phyloP scores from a whole-genome alignment of 2,797 vertebrate genomes.

The Ctenochaetus hawaiiensis region DNA sequence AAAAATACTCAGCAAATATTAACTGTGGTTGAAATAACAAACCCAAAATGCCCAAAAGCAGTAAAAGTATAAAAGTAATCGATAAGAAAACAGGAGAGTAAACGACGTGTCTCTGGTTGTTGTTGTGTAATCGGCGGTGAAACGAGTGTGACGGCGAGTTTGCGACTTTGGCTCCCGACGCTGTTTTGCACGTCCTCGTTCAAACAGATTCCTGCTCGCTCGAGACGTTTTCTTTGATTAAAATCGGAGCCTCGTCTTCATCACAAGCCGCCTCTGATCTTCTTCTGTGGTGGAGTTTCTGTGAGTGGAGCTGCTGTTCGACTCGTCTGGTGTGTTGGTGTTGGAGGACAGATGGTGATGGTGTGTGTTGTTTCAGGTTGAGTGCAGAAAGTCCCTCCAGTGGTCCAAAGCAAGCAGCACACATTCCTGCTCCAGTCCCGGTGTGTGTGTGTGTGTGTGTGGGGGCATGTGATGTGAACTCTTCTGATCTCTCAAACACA shows the following conservation, averaged over 20 bases:
- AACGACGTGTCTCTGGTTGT: background rate
- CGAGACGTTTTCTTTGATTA: slow-evolving; percentile 8
- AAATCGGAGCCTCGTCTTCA: background rate
- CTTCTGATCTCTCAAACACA: background rate
- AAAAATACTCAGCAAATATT: no score
- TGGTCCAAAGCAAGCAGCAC: slow-evolving; percentile 4
- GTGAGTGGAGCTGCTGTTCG: slow-evolving; percentile 4
- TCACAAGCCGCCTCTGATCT: background rate
- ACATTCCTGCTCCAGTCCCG: background rate
- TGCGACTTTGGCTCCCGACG: slow-evolving; percentile 6
- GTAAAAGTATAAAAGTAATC: background rate
- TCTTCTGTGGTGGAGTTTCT: background rate
- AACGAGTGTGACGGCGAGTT: background rate
- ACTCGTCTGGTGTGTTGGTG: background rate
- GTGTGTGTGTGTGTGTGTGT: background rate
- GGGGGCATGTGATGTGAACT: background rate
- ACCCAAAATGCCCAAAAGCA: background rate
- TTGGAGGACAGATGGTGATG: slow-evolving; percentile 10
- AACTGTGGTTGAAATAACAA: no score
- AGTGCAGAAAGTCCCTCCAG: background rate
- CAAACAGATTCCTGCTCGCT: background rate
- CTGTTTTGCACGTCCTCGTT: background rate
- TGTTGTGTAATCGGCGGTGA: background rate
- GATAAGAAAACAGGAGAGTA: background rate
- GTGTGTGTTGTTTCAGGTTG: slow-evolving; percentile 28